These are phyloP conservation scores for Sarcoramphus papa DNA, from an alignment of 2,797 vertebrate genomes.

Conservation along the genomic window DNA sequence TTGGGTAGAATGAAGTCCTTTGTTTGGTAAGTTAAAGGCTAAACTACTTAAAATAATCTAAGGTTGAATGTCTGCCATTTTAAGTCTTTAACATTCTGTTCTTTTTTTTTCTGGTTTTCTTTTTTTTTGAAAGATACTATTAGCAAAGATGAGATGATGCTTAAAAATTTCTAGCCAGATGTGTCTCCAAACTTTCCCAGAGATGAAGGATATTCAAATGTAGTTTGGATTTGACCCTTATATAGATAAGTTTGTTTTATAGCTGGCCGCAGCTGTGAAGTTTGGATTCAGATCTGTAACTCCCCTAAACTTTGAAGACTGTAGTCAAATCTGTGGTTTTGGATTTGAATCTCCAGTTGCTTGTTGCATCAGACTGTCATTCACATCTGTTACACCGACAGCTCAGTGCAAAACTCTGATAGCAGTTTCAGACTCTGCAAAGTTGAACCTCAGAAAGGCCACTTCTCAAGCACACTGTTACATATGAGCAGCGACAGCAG, in stretches of 20 bases:
- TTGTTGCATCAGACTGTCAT: neutral
- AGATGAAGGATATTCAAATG: neutral
- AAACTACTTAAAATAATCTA: neutral
- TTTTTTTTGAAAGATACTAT: neutral
- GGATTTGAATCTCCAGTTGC: constrained; percentile 9
- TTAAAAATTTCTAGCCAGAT: constrained; percentile 5
- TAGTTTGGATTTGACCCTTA: neutral
- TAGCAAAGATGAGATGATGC: neutral
- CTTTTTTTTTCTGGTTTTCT: neutral
- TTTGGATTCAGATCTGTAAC: constrained; percentile 55
- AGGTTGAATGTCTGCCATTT: neutral
- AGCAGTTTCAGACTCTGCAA: neutral
- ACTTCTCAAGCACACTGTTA: neutral
- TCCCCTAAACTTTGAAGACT: constrained; percentile 16
- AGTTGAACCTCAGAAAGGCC: neutral
- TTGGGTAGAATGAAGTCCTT: neutral
- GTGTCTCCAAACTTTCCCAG: neutral
- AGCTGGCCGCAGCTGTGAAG: constrained; percentile 32
- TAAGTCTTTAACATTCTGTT: neutral
- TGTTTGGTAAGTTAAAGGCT: neutral
- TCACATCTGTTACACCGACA: neutral
- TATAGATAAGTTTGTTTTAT: constrained; percentile 22
- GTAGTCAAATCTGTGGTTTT: constrained; percentile 34
- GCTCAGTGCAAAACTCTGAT: neutral
- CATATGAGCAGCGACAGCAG: neutral